Conservation (phyloP, 2,888 invertebrate genomes). For the Dasysyrphus tricinctus region DNA sequence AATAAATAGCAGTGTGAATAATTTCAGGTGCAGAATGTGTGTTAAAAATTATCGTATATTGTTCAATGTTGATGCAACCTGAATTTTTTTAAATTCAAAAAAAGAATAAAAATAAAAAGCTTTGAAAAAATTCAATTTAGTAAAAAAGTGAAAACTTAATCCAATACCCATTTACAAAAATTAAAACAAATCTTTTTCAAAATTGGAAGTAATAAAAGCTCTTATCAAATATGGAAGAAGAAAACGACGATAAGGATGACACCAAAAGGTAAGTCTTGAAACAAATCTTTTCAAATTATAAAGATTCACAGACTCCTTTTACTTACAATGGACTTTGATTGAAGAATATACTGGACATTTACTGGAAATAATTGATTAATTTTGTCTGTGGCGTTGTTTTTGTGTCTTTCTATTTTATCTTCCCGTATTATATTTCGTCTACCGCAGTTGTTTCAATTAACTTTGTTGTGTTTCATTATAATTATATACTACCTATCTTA, state of each 20-base stretch:
- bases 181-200: conserved; percentile 25
- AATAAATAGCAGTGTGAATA: conserved; percentile 11
- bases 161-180: conserved; percentile 37
- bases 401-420: conserved; percentile 16
- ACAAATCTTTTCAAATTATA: background rate
- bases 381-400: conserved; percentile 3
- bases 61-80: conserved; percentile 66
- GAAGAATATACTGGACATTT: conserved; percentile 22
- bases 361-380: conserved; percentile 57
- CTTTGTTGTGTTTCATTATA: conserved; percentile 23
- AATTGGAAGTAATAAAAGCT: conserved; percentile 77
- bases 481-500: conserved; percentile 23
- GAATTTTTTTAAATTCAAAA: conserved; percentile 52
- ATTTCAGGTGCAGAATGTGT: conserved; percentile 65
- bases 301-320: background rate
- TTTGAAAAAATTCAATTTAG: conserved; percentile 35
- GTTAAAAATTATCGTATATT: conserved; percentile 34
- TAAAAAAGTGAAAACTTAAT: conserved; percentile 48
- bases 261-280: conserved; percentile 88
- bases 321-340: background rate
- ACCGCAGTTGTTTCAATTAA: conserved; percentile 66
- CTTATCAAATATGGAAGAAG: conserved; percentile 88
- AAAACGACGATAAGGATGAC: conserved; percentile 92
- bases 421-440: conserved; percentile 64
- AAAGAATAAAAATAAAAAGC: conserved; percentile 45